These are phyloP conservation scores for Aix galericulata DNA, from an alignment of 2,113 vertebrate species.

Conservation along the genomic window DNA sequence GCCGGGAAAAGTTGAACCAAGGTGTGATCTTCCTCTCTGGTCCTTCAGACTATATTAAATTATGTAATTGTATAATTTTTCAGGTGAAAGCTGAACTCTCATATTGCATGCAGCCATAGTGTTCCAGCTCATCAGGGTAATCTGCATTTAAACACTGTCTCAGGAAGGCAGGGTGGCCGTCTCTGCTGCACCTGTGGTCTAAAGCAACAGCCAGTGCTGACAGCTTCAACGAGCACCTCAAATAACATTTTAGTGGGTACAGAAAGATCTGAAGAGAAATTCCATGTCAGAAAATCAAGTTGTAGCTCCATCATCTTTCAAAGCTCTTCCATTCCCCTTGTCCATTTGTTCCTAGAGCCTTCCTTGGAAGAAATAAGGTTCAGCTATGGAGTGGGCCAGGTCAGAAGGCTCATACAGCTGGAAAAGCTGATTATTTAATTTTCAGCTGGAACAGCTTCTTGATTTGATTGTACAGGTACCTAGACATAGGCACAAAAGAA, in stretches of 20 bases:
- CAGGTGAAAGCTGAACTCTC: background rate
- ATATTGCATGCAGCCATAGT: fast-evolving
- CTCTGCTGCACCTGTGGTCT: background rate
- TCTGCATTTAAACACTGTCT: fast-evolving
- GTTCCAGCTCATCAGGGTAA: background rate
- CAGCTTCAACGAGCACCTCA: background rate
- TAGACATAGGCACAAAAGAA: background rate
- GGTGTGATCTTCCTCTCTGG: background rate
- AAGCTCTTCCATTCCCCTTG: background rate
- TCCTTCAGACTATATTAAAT: fast-evolving
- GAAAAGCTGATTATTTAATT: background rate
- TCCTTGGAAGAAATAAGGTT: background rate
- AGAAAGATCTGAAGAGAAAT: background rate
- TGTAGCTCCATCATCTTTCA: background rate
- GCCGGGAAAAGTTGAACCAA: fast-evolving
- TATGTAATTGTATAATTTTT: no score
- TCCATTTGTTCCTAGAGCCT: background rate
- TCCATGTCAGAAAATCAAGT: background rate
- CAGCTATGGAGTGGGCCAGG: background rate
- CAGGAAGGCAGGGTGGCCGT: background rate
- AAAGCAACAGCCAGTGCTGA: background rate
- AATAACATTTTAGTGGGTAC: fast-evolving
- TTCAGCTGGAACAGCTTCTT: background rate
- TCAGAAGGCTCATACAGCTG: background rate
- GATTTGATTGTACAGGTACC: background rate